phyloP scores from a whole-genome alignment of 2,113 vertebrate species.

The Columba janthina region DNA sequence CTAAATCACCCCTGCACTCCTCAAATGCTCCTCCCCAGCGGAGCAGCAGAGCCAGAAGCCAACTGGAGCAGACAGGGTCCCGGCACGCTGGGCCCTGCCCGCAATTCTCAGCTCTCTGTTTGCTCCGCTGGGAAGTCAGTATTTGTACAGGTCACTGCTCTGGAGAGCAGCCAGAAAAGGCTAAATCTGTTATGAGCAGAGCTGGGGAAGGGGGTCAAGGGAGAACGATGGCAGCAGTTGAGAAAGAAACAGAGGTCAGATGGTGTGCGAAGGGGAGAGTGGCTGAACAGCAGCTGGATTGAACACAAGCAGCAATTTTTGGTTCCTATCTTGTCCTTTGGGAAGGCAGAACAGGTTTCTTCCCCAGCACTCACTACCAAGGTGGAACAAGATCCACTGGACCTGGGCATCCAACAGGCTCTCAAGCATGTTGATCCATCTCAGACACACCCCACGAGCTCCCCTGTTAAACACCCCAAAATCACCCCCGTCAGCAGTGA shows the following conservation, averaged over 20 bases:
- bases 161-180: background rate
- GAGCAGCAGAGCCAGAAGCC: background rate
- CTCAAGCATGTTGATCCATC: background rate
- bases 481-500: background rate
- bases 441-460: background rate
- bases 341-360: background rate
- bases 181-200: background rate
- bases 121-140: accelerated
- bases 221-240: background rate
- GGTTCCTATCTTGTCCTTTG: background rate
- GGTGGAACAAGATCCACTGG: background rate
- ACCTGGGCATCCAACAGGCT: background rate
- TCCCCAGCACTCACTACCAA: background rate
- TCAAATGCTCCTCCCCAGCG: accelerated
- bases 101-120: background rate
- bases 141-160: background rate
- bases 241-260: background rate
- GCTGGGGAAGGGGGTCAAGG: background rate
- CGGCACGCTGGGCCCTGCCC: accelerated
- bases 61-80: background rate
- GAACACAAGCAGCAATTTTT: background rate
- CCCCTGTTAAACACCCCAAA: background rate
- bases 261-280: background rate
- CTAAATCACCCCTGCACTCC: background rate
- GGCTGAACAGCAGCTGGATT: background rate